Base-by-base conservation (phyloP, 2,113 vertebrate species). In the Aptenodytes forsteri region DNA sequence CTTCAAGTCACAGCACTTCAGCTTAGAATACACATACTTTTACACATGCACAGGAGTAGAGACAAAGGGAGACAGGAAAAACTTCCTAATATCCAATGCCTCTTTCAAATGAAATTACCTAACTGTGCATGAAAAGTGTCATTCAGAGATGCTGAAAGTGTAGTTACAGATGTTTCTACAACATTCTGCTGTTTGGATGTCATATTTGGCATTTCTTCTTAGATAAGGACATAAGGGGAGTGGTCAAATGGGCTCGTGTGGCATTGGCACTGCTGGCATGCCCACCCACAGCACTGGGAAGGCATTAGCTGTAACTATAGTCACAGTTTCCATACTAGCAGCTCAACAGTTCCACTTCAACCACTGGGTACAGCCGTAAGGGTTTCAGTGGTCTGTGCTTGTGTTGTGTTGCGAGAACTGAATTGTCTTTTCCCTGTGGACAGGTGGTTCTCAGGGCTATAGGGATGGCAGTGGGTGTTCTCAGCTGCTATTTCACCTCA, bases 191-290 rank as follows among this genome's bases (percentile, higher is more conserved):
- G 2, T 61, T 71, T 55, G 26, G 10, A 42, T 85, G 18, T 59
- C 26, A 17, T 22, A 77, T 61, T 81, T 86, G 69, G 10, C n/a
- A 44, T 76, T 83, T 87, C 38, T 78, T 72, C 71, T 83, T 66
- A 38, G 23, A 38, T 50, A 29, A 83, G 27, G n/a, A 61, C 19
- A 4, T 61, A 19, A 65, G 20, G 20, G 9, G 13, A 55, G 30
- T 20, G 26, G 13, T 56, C 22, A 46, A 50, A 64, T 30, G 11
- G 50, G 21, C n/a, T 55, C 0, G 1, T 71, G 62, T 1, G 6
- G n/a, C 19, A 38, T 54, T 76, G 44, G 18, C 55, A 58, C 21
- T 38, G 69, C 38, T 0, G 3, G 13, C 25, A 15, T 25, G 11
- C 7, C 11, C 21, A 25, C 11, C 11, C 1, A 0, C 47, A 73